Percentiles rank a stretch among this genome's conserved stretches.
Conservation (phyloP, 2,113 vertebrate species). For the Embiotoca jacksoni region DNA sequence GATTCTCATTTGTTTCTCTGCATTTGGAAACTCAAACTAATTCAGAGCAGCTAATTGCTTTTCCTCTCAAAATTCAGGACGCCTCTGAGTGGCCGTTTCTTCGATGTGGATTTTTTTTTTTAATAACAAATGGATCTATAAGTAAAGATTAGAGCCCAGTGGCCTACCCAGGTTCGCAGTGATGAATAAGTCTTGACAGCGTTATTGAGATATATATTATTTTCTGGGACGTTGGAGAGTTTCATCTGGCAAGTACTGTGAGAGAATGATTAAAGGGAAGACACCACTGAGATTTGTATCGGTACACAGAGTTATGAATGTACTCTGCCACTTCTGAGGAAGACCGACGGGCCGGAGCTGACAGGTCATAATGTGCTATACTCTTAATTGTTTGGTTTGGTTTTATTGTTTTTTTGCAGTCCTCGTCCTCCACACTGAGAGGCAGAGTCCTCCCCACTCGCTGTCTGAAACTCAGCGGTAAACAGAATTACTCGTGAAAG, state of each 20-base stretch:
- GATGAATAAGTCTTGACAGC: conserved; percentile 68
- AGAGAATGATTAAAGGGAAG: conserved; percentile 52
- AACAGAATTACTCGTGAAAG: conserved; percentile 16
- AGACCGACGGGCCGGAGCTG: neutral
- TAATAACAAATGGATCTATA: conserved; percentile 66
- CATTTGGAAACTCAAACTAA: conserved; percentile 48
- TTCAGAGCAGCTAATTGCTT: conserved; percentile 47
- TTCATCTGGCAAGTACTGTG: conserved; percentile 40
- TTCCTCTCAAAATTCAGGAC: conserved; percentile 2
- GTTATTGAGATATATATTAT: conserved; percentile 75
- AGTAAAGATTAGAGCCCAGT: conserved; percentile 42
- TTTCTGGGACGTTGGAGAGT: conserved; percentile 50
- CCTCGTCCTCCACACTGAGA: conserved; percentile 1
- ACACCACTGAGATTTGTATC: conserved; percentile 31
- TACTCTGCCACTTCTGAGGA: neutral
- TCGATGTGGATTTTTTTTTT: conserved; percentile 30
- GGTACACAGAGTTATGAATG: conserved; percentile 21
- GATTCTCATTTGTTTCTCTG: conserved; percentile 56
- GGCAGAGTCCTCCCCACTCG: neutral
- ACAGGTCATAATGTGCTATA: neutral
- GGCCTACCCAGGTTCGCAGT: conserved; percentile 26
- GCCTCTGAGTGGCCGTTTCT: conserved; percentile 43
- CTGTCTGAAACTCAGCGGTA: neutral
- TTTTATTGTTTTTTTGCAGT: neutral
- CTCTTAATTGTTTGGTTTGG: neutral